Evolutionary conservation across 2,113 vertebrate genomes (phyloP), one percentile per base, ranked within the genome.

Genomic region (Pteruthius melanotis): DNA sequence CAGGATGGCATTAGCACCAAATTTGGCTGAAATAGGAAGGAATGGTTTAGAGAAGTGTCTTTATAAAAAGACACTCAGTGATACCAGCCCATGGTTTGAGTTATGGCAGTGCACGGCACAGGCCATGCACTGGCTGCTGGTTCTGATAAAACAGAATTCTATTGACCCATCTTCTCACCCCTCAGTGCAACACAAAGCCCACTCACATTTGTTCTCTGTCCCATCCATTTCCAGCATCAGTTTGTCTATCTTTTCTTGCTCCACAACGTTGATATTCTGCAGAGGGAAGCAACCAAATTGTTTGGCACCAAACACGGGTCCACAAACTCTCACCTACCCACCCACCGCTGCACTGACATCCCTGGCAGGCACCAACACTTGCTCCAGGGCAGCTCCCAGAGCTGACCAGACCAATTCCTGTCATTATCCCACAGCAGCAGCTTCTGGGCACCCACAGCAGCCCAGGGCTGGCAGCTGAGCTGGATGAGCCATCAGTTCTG

Each of bases 141-240:
- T 21, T 63, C 64, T 81, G 39, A 5, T 16, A 31, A 61, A 33
- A 20, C 0, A 27, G 2, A 54, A 44, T 39, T 40, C 70, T 31
- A 3, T 5, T 37, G 37, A 37, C 27, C 10, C 35, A 27, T 18
- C 33, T 24, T 26, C 7, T 8, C 70, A 49, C 8, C 5, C 31
- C 60, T 71, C 52, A 39, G 53, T 8, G 28, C 56, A 81, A 42
- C 52, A 87, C 69, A 69, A 66, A 83, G 30, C 37, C n/a, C 64
- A 94, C 99, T 99, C 98, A 99, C 99, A 99, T 92, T 99, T 99
- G 93, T 99, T 99, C 18, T 99, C 99, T 8, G 99, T 98, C 66
- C 99, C 99, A n/a, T 99, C 99, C 99, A 99, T 99, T 77, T 99
- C 99, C 59, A 99, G 96, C 99, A 99, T 99, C 97, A 99, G 98